These are phyloP conservation scores for Pseudorectes ferrugineus DNA, from an alignment of 2,113 vertebrate genomes.

Conservation along the genomic window DNA sequence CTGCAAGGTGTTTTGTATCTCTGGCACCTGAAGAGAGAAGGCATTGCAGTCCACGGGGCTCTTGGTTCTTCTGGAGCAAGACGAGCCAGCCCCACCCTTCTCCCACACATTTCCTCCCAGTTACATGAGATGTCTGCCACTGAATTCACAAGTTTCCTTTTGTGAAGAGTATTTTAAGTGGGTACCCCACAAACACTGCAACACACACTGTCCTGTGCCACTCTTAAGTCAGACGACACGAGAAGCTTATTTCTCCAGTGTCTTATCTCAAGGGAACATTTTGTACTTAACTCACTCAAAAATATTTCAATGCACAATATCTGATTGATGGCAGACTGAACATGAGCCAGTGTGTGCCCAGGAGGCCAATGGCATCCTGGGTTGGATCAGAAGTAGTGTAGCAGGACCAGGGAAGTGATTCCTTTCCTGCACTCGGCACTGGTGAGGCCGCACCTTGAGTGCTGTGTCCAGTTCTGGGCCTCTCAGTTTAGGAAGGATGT, in stretches of 20 bases:
- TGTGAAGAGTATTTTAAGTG: neutral
- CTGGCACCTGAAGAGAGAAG: neutral
- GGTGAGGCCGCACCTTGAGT: neutral
- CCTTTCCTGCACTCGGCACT: neutral
- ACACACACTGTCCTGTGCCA: neutral
- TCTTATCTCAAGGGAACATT: neutral
- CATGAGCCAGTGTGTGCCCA: neutral
- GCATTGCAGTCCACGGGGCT: fast-evolving
- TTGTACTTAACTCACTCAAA: neutral
- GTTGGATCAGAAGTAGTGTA: fast-evolving
- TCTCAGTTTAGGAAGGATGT: neutral
- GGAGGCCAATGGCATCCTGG: no score
- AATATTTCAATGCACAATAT: neutral
- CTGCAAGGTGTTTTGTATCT: neutral
- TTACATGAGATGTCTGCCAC: neutral
- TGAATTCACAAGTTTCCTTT: neutral
- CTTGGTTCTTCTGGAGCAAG: neutral
- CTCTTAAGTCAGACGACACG: fast-evolving
- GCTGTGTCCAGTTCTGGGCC: neutral
- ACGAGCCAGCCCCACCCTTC: neutral
- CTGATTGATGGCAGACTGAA: neutral
- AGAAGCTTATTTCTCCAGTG: neutral
- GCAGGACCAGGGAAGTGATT: neutral
- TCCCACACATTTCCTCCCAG: neutral
- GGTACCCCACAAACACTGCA: neutral